A percentile compares a stretch with the other conserved stretches of the same genome.
These are phyloP conservation scores for Tenthredo livida DNA, from an alignment of 2,888 invertebrate species.

Conservation along the genomic window DNA sequence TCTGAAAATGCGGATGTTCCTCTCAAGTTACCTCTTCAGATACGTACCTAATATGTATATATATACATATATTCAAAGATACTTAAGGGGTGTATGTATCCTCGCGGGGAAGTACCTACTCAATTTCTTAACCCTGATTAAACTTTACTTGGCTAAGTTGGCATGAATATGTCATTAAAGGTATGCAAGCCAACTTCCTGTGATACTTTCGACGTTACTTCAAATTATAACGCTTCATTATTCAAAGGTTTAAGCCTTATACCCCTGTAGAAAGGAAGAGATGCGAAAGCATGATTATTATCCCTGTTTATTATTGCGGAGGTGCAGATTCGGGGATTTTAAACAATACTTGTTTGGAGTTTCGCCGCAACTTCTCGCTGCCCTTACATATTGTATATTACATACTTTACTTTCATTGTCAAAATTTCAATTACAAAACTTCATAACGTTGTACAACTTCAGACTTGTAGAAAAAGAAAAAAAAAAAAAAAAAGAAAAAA, in stretches of 20 bases:
- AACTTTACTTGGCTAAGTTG: constrained; percentile 15
- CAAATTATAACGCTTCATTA: constrained; percentile 29
- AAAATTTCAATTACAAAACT: constrained; percentile 29
- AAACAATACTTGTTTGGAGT: constrained; percentile 8
- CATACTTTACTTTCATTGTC: neutral
- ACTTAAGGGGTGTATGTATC: neutral
- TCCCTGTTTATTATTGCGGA: constrained; percentile 12
- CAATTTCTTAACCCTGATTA: neutral
- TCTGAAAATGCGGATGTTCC: neutral
- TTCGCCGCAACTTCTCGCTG: neutral
- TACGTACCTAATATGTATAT: neutral
- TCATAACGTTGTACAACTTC: neutral
- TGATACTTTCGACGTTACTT: constrained; percentile 27
- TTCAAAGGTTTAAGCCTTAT: neutral
- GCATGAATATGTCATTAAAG: constrained; percentile 37
- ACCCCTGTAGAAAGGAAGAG: neutral
- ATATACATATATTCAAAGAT: neutral
- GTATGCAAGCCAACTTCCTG: neutral
- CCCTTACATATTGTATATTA: neutral
- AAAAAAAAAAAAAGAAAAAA: neutral
- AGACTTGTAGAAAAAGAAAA: neutral
- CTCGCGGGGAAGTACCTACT: neutral
- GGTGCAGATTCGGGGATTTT: constrained; percentile 10
- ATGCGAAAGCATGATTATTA: neutral
- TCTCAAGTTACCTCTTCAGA: neutral